Evolutionary conservation across 1,140 invertebrate genomes (phyloP).

Genomic region (Drosophila nasuta): DNA sequence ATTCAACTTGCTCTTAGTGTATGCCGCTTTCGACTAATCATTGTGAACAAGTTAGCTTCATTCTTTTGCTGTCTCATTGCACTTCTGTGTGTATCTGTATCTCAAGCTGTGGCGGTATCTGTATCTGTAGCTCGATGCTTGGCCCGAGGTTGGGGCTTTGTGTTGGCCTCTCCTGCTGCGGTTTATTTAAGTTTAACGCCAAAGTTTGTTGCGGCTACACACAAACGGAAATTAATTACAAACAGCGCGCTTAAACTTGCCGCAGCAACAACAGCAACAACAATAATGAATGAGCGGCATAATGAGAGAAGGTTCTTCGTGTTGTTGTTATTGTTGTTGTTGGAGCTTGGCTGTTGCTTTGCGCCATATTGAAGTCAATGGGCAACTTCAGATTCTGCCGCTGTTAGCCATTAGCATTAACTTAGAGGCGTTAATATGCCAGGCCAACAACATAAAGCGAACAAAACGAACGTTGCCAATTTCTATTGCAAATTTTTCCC

Average conservation of each 20-base stretch:
- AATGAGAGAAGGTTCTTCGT: conserved; percentile 63
- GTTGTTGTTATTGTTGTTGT: conserved; percentile 28
- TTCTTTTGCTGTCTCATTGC: conserved; percentile 39
- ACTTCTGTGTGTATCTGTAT: conserved; percentile 21
- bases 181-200: conserved; percentile 70
- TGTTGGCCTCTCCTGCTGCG: conserved; percentile 59
- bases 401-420: conserved; percentile 65
- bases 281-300: conserved; percentile 74
- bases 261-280: conserved; percentile 42
- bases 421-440: conserved; percentile 68
- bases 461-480: conserved; percentile 27
- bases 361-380: conserved; percentile 33
- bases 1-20: neutral
- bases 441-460: conserved; percentile 44
- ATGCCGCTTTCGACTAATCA: neutral
- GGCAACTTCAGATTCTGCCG: conserved; percentile 26
- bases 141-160: conserved; percentile 11
- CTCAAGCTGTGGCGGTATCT: conserved; percentile 16
- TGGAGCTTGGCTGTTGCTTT: conserved; percentile 19
- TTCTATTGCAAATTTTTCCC: neutral
- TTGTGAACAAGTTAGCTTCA: neutral
- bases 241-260: conserved; percentile 73
- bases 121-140: conserved; percentile 22
- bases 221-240: conserved; percentile 83
- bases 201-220: conserved; percentile 73